Evolutionary conservation across 2,797 vertebrate genomes (phyloP).

Genomic region (Sebastes dallii): DNA sequence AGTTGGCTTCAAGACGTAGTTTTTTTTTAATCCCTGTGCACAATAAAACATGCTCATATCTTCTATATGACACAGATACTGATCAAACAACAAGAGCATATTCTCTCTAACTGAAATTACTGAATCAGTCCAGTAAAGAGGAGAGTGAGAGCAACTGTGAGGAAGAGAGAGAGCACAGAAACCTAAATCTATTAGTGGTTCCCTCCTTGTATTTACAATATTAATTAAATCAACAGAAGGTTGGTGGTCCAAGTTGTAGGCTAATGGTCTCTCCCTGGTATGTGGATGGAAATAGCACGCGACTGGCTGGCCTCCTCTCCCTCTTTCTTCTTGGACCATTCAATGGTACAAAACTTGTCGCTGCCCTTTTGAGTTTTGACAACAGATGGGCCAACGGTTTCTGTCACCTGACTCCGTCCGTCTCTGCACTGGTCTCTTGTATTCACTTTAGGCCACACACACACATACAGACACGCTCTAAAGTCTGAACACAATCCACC

Average conservation of each 20-base stretch:
- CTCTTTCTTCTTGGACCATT: constrained; percentile 27
- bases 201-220: neutral
- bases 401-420: constrained; percentile 73
- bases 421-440: constrained; percentile 30
- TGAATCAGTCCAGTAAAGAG: neutral
- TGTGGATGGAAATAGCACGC: neutral
- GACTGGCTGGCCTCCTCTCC: constrained; percentile 2
- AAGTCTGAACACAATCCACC: constrained; percentile 1
- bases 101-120: too few species aligned
- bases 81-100: too few species aligned
- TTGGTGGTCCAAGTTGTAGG: neutral
- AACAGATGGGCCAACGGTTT: constrained; percentile 81
- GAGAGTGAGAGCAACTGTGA: neutral
- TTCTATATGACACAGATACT: too few species aligned
- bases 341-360: constrained; percentile 61
- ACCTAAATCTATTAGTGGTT: neutral
- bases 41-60: too few species aligned
- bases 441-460: neutral
- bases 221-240: neutral
- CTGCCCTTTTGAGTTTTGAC: constrained; percentile 70
- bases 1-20: too few species aligned
- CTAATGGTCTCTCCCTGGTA: neutral
- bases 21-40: too few species aligned
- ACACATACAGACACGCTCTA: neutral
- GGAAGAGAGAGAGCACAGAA: neutral